Conservation (phyloP, 2,113 vertebrate species). For the Cynoglossus semilaevis region DNA sequence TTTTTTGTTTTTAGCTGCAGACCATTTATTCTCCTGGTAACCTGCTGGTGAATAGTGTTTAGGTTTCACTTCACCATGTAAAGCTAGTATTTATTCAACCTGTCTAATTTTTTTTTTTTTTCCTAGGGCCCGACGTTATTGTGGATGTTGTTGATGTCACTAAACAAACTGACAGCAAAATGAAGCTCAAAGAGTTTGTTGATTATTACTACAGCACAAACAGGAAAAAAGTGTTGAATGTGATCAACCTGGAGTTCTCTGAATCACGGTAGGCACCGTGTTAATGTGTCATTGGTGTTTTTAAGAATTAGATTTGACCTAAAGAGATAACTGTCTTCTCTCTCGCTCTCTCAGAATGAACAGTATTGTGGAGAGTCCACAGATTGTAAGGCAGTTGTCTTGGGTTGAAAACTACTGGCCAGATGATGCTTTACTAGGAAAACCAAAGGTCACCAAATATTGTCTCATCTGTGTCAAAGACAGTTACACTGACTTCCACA, state of each 20-base stretch:
- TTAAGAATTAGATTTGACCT: not conserved
- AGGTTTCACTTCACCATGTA: too few species aligned
- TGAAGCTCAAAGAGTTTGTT: slow-evolving; percentile 98
- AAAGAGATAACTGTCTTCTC: not conserved
- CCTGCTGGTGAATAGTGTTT: too few species aligned
- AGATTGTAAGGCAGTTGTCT: slow-evolving; percentile 90
- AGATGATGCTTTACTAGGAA: slow-evolving; percentile 90
- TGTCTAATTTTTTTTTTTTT: too few species aligned
- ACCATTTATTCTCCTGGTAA: too few species aligned
- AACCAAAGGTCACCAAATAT: slow-evolving; percentile 97
- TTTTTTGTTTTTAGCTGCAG: too few species aligned
- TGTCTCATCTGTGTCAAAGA: slow-evolving; percentile 98
- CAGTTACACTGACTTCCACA: slow-evolving; percentile 98
- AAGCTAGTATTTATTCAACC: too few species aligned
- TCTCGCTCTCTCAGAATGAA: slow-evolving; percentile 83
- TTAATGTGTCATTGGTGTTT: not conserved
- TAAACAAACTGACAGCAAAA: slow-evolving; percentile 94
- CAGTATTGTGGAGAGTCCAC: slow-evolving; percentile 91
- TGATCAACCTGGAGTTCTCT: slow-evolving; percentile 94
- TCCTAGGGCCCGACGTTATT: slow-evolving; percentile 85
- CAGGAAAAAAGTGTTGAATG: slow-evolving; percentile 93
- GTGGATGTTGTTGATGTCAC: slow-evolving; percentile 96
- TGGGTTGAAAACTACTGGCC: slow-evolving; percentile 99
- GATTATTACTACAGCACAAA: slow-evolving; percentile 98
- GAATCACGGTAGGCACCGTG: slow-evolving; percentile 81